Conservation (phyloP, 2,888 invertebrate genomes). For the Aromia moschata region DNA sequence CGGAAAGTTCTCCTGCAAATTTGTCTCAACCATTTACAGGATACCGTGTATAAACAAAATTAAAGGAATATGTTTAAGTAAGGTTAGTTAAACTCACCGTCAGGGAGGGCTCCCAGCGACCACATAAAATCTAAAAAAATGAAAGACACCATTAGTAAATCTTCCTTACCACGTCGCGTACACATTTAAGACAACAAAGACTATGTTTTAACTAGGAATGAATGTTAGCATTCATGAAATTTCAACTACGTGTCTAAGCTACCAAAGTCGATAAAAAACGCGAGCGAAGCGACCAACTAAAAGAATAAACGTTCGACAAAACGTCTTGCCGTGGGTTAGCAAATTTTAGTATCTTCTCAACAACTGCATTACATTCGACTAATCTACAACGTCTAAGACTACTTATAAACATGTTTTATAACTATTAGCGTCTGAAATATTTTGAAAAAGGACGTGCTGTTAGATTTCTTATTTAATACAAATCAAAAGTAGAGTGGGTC, state of each 20-base stretch:
- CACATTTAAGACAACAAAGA: conserved; percentile 44
- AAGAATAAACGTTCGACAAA: conserved; percentile 27
- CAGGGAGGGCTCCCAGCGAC: conserved; percentile 97
- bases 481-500: conserved; percentile 9
- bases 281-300: conserved; percentile 42
- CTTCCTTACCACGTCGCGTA: conserved; percentile 29
- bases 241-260: conserved; percentile 62
- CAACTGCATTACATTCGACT: conserved; percentile 56
- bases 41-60: too few relatives aligned
- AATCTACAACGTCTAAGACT: conserved; percentile 44
- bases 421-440: conserved; percentile 9
- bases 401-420: conserved; percentile 27
- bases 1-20: too few relatives aligned
- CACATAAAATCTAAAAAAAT: conserved; percentile 95
- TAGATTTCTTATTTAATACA: conserved; percentile 18
- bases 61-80: too few relatives aligned
- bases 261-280: conserved; percentile 43
- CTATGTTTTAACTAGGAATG: conserved; percentile 42
- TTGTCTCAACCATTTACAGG: too few relatives aligned
- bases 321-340: conserved; percentile 25
- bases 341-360: conserved; percentile 36
- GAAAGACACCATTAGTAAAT: conserved; percentile 58
- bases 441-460: conserved; percentile 26
- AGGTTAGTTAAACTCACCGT: conserved; percentile 84
- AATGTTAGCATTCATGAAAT: conserved; percentile 63